phyloP scores from a whole-genome alignment of 2,888 invertebrate genomes.

The Eupithecia exiguata region DNA sequence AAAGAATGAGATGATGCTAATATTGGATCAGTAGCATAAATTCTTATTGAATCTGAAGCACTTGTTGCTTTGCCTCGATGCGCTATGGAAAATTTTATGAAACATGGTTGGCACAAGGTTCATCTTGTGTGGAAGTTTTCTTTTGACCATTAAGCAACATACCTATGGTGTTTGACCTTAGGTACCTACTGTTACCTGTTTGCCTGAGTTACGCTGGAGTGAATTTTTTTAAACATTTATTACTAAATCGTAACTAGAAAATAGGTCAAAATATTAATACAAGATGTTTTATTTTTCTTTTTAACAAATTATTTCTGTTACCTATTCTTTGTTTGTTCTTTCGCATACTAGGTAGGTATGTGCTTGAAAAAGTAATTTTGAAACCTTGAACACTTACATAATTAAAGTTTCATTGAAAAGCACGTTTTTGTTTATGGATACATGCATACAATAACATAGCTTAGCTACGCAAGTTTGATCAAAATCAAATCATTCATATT shows the following conservation, averaged over 20 bases:
- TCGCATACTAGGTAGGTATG: no score
- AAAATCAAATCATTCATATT: no score
- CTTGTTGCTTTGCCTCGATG: not conserved
- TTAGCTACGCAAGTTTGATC: no score
- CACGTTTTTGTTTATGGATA: no score
- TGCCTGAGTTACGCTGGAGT: not conserved
- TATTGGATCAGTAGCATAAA: constrained; percentile 1
- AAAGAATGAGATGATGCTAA: constrained; percentile 25
- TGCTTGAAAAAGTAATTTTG: no score
- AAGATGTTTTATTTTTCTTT: not conserved
- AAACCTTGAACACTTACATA: no score
- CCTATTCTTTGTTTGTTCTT: not conserved
- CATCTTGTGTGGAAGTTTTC: not conserved
- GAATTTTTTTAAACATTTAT: not conserved
- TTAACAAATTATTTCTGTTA: not conserved
- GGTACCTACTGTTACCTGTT: not conserved
- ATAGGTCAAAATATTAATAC: not conserved
- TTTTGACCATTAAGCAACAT: not conserved
- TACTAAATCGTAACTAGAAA: not conserved
- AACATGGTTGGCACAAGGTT: not conserved
- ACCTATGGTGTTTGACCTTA: not conserved
- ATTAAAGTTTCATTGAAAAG: no score
- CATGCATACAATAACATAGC: no score
- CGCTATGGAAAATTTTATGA: constrained; percentile 3
- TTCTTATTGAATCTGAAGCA: constrained; percentile 4